phyloP scores from a whole-genome alignment of 2,797 vertebrate genomes.

The Enteromius anoplus region DNA sequence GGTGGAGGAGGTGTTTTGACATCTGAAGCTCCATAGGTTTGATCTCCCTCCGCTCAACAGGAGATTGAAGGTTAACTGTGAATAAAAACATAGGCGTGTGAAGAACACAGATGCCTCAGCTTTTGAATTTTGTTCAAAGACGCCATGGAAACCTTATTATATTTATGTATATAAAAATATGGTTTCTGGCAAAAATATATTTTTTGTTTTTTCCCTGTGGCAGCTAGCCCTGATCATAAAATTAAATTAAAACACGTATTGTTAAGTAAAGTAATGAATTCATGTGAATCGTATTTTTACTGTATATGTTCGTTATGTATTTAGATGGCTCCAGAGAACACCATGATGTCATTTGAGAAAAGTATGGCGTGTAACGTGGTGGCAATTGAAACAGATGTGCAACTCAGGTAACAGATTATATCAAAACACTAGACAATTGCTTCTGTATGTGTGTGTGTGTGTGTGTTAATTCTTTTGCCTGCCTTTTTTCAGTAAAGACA shows the following conservation, averaged over 20 bases:
- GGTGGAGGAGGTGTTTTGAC: constrained; percentile 25
- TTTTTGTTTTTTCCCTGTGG: constrained; percentile 17
- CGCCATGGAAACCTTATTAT: neutral
- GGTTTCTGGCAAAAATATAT: neutral
- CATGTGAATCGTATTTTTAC: too few species aligned
- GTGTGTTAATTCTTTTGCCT: neutral
- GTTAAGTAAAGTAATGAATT: neutral
- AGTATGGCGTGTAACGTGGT: constrained; percentile 78
- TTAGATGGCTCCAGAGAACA: constrained; percentile 95
- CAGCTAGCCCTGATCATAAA: neutral
- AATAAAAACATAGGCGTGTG: constrained; percentile 13
- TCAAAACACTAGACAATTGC: neutral
- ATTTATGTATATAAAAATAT: neutral
- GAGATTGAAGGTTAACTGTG: constrained; percentile 6
- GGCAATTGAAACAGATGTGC: constrained; percentile 92
- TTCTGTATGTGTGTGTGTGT: neutral
- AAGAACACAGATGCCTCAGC: neutral
- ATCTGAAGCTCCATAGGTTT: constrained; percentile 7
- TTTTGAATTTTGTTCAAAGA: constrained; percentile 1
- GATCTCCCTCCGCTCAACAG: neutral
- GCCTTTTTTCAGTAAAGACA: constrained; percentile 75
- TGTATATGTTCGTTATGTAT: constrained; percentile 47
- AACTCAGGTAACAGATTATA: constrained; percentile 84
- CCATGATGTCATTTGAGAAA: constrained; percentile 90
- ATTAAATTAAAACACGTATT: neutral